These are phyloP conservation scores for Portunus trituberculatus DNA, from an alignment of 1,140 invertebrate species.

Conservation along the genomic window DNA sequence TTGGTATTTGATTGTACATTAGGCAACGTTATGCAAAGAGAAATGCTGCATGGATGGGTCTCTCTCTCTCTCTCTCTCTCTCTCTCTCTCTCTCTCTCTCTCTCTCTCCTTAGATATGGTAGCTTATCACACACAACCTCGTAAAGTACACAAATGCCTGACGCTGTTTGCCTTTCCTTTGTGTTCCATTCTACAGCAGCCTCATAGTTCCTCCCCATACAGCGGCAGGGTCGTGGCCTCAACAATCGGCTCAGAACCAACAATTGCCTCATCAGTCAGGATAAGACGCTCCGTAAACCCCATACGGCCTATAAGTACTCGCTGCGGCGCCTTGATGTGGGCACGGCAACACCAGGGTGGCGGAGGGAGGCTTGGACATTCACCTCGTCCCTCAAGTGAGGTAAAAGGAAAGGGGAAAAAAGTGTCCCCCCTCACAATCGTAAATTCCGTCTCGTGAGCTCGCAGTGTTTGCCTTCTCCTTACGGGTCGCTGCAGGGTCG, in stretches of 20 bases:
- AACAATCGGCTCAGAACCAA: background rate
- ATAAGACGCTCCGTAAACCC: background rate
- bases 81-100: too few relatives aligned
- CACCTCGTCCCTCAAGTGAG: background rate
- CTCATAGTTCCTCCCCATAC: background rate
- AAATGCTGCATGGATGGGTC: background rate
- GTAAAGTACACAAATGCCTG: background rate
- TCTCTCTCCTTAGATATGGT: background rate
- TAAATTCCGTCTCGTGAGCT: background rate
- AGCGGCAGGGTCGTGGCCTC: background rate
- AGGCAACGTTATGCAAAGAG: background rate
- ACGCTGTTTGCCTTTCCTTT: too few relatives aligned
- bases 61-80: background rate
- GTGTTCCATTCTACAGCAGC: background rate
- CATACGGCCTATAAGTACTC: background rate
- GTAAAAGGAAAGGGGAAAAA: background rate
- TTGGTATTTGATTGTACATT: background rate
- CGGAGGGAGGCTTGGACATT: background rate
- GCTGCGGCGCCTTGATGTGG: background rate
- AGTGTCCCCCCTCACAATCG: background rate
- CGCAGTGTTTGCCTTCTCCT: background rate
- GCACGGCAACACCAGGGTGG: background rate
- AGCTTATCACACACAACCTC: background rate
- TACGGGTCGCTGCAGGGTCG: background rate
- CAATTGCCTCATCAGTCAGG: background rate